These are phyloP conservation scores for Tetrao urogallus DNA, from an alignment of 2,113 vertebrate genomes.

Conservation along the genomic window DNA sequence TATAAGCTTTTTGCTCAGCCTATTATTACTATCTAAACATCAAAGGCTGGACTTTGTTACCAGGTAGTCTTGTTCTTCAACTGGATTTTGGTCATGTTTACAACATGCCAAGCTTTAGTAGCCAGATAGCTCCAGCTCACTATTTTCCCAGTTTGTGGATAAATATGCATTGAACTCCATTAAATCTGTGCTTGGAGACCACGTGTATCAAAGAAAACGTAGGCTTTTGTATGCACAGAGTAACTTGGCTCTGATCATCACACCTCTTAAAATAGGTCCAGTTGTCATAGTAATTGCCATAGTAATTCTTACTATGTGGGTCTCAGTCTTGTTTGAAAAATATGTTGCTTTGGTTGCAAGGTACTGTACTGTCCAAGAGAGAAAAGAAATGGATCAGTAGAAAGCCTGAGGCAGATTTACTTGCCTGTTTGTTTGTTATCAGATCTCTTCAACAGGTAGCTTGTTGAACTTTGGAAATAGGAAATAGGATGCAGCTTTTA, in stretches of 20 bases:
- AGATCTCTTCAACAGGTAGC: neutral
- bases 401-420: neutral
- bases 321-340: neutral
- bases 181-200: neutral
- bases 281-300: neutral
- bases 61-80: neutral
- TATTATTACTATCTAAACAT: neutral
- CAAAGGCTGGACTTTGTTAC: neutral
- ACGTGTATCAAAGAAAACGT: neutral
- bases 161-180: neutral
- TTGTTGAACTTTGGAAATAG: neutral
- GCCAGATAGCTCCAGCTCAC: neutral
- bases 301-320: accelerated
- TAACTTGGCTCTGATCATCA: neutral
- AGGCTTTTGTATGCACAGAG: neutral
- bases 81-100: neutral
- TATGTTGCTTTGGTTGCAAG: neutral
- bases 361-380: neutral
- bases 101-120: neutral
- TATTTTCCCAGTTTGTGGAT: neutral
- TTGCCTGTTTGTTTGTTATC: neutral
- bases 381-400: neutral
- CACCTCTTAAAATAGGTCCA: neutral
- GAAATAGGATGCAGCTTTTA: neutral
- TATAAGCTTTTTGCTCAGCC: neutral